phyloP scores from a whole-genome alignment of 2,113 vertebrate species.

The Falcunculus frontatus region DNA sequence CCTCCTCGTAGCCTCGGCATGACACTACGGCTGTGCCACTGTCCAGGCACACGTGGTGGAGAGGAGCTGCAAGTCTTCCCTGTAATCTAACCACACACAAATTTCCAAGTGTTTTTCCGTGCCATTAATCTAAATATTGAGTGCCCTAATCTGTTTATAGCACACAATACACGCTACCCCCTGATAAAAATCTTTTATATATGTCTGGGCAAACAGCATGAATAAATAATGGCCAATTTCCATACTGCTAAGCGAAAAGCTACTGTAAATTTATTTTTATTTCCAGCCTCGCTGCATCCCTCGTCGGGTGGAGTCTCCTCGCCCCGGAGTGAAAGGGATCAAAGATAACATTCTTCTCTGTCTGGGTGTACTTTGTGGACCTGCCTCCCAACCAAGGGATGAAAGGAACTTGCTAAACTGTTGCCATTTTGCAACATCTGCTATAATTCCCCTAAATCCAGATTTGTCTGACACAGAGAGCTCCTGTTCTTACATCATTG shows the following conservation, averaged over 20 bases:
- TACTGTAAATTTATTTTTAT: constrained; percentile 71
- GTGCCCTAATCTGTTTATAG: constrained; percentile 47
- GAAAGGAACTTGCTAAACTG: constrained; percentile 84
- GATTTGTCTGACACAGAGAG: constrained; percentile 83
- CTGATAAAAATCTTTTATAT: constrained; percentile 45
- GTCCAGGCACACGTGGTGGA: neutral
- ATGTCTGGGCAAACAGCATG: constrained; percentile 23
- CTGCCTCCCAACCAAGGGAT: constrained; percentile 77
- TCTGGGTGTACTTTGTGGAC: constrained; percentile 77
- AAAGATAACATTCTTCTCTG: constrained; percentile 84
- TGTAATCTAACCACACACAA: neutral
- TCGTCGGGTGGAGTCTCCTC: constrained; percentile 54
- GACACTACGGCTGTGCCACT: neutral
- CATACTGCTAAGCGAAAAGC: constrained; percentile 48
- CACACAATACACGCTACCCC: neutral
- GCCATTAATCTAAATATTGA: constrained; percentile 51
- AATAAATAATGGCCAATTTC: constrained; percentile 60
- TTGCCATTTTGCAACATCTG: constrained; percentile 86
- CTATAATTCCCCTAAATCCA: constrained; percentile 88
- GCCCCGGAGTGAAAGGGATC: constrained; percentile 73
- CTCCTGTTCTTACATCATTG: constrained; percentile 79
- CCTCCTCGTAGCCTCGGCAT: neutral
- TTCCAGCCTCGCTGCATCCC: constrained; percentile 31
- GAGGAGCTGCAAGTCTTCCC: constrained; percentile 1
- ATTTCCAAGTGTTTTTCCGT: constrained; percentile 51